Base-by-base conservation (phyloP, 1,140 invertebrate species). In the Kradibia gibbosae region DNA sequence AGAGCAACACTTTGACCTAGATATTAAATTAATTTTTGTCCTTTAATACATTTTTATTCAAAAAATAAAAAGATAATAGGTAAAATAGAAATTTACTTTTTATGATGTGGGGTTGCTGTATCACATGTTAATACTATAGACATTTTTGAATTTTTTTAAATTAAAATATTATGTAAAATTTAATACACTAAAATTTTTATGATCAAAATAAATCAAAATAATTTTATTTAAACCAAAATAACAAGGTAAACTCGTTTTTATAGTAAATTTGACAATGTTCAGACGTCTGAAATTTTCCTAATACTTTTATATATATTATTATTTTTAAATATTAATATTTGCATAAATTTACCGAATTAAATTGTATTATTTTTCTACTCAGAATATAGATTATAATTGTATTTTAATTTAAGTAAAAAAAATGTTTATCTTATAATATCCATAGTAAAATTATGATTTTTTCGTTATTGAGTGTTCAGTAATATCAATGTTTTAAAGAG, bases 71-170 rank as follows among this genome's bases (percentile, higher is more conserved):
- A n/a, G n/a, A n/a, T n/a, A n/a, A n/a, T n/a, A n/a, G n/a, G n/a
- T n/a, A n/a, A n/a, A n/a, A n/a, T n/a, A n/a, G n/a, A n/a, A n/a
- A n/a, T n/a, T n/a, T n/a, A n/a, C n/a, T n/a, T n/a, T n/a, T n/a
- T n/a, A n/a, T n/a, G 60, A 36, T 5, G 4, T 20, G 31, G 17
- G 20, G 31, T 36, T 73, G 20, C 34, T 75, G 78, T 76, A 31
- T 75, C 75, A 45, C 82, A 84, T 76, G 62, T 85, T 45, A 85
- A 72, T 1, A 71, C 3, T 34, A 85, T 79, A 17, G 85, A 85
- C 85, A 86, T 86, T 48, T 55, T 50, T 60, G 11, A 34, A 28
- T 17, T 3, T 71, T 71, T 78, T 70, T 60, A 45, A 34, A 34
- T 28, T 57, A 45, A 71, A 17, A 25, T 53, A 39, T 36, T 78